phyloP scores from a whole-genome alignment of 2,888 invertebrate species.

The Atrina japonica region DNA sequence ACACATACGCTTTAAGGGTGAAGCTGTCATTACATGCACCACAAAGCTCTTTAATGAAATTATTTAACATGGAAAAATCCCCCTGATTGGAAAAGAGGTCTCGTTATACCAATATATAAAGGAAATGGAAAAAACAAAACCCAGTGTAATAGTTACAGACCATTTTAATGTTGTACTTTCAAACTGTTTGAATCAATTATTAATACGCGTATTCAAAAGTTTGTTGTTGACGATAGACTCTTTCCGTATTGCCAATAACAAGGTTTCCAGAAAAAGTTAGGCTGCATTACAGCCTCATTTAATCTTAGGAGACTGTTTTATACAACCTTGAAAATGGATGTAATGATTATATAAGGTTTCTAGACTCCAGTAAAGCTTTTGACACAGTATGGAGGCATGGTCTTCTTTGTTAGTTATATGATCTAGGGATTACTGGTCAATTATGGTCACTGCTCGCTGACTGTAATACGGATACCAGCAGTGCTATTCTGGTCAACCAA shows the following conservation, averaged over 20 bases:
- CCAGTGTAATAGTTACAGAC: constrained; percentile 16
- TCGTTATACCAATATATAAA: constrained; percentile 8
- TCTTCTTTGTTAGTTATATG: constrained; percentile 10
- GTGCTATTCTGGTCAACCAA: constrained; percentile 16
- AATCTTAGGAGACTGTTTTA: constrained; percentile 28
- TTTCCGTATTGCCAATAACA: constrained; percentile 9
- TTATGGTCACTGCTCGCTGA: constrained; percentile 16
- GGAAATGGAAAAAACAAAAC: constrained; percentile 2
- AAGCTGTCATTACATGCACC: neutral
- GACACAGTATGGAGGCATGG: constrained; percentile 26
- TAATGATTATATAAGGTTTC: constrained; percentile 19
- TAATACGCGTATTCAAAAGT: neutral
- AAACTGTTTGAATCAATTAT: constrained; percentile 9
- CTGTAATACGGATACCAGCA: constrained; percentile 8
- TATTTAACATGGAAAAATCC: too few species aligned
- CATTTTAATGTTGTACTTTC: constrained; percentile 3
- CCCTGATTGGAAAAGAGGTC: constrained; percentile 5
- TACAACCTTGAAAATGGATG: constrained; percentile 32
- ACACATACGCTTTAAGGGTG: neutral
- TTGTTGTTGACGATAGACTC: neutral
- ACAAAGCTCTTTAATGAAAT: constrained; percentile 2
- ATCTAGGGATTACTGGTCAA: constrained; percentile 7
- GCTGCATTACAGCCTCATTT: neutral
- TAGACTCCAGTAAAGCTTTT: constrained; percentile 26
- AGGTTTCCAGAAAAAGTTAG: constrained; percentile 13